Evolutionary conservation across 2,888 invertebrate species (phyloP).

Genomic region (Willowsia nigromaculata): DNA sequence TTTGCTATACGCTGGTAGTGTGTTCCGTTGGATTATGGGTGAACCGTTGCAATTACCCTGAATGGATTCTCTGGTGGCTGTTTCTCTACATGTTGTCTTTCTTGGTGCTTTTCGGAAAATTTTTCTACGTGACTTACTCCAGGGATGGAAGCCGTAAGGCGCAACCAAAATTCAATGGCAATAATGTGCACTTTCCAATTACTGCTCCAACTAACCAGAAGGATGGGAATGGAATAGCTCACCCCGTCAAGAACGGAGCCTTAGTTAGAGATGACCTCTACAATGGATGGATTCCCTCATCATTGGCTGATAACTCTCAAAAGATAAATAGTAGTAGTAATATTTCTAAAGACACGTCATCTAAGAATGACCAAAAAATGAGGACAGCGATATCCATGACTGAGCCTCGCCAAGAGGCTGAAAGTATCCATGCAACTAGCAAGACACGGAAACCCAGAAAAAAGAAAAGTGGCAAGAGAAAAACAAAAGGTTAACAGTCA

Average conservation of each 20-base stretch:
- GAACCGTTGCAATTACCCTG: conserved; percentile 74
- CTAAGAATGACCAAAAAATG: not conserved
- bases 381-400: not conserved
- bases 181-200: not conserved
- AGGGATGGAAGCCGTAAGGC: not conserved
- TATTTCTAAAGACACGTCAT: not conserved
- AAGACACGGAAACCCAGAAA: not conserved
- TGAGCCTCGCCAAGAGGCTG: not conserved
- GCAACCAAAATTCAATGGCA: conserved; percentile 5
- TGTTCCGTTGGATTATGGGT: conserved; percentile 74
- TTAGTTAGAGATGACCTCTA: conserved; percentile 9
- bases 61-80: conserved; percentile 77
- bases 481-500: not conserved
- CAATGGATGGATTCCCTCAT: not conserved
- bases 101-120: conserved; percentile 77
- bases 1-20: conserved; percentile 77
- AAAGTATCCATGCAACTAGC: not conserved
- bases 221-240: not conserved
- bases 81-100: conserved; percentile 78
- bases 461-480: conserved; percentile 25
- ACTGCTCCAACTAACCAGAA: not conserved
- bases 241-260: conserved; percentile 5
- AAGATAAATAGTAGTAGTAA: not conserved
- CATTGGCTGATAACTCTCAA: not conserved
- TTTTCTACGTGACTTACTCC: conserved; percentile 71